Evolutionary conservation across 2,888 invertebrate species (phyloP).

Genomic region (Scaptomyza reducta): DNA sequence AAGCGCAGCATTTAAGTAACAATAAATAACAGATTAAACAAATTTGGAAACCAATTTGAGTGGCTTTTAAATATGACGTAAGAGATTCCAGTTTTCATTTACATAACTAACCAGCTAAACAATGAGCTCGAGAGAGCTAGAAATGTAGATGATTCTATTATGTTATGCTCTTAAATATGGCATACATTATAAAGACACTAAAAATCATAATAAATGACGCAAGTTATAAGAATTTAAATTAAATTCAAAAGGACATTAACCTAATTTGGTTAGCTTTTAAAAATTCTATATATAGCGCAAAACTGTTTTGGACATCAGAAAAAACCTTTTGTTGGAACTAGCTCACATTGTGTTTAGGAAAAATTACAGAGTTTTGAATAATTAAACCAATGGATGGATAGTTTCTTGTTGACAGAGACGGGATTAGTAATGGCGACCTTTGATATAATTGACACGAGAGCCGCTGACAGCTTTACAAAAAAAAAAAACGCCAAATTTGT

Average conservation of each 20-base stretch:
- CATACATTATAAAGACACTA: not conserved
- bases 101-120: constrained; percentile 3
- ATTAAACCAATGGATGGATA: not conserved
- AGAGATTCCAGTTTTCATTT: not conserved
- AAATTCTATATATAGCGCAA: not conserved
- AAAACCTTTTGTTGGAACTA: not conserved
- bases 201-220: not conserved
- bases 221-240: too few relatives aligned
- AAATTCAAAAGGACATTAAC: not conserved
- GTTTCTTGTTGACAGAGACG: not conserved
- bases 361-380: not conserved
- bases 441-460: constrained; percentile 26
- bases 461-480: constrained; percentile 12
- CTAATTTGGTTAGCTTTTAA: not conserved
- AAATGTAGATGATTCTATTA: not conserved
- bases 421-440: constrained; percentile 29
- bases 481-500: not conserved
- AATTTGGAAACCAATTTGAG: not conserved
- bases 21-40: not conserved
- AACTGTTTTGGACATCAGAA: not conserved
- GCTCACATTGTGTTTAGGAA: too few relatives aligned
- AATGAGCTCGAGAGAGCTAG: not conserved
- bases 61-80: not conserved
- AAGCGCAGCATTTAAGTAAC: not conserved
- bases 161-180: not conserved